Evolutionary conservation across 2,888 invertebrate genomes (phyloP), one percentile per base, ranked within the genome.

Genomic region (Anoplius nigerrimus): DNA sequence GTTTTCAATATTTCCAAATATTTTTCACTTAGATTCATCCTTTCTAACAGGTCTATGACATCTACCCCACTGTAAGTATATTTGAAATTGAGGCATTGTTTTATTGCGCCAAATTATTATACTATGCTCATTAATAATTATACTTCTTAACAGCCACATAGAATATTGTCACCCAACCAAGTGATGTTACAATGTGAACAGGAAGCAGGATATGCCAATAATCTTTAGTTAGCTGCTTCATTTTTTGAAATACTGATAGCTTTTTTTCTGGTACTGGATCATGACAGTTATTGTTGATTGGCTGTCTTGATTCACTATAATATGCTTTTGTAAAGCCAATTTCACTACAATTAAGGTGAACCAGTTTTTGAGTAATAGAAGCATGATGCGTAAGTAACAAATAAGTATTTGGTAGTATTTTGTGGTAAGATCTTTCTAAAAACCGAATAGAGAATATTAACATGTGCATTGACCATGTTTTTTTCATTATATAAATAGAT

Each of bases 181-280:
- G 90, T 1, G 98, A 99, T 11, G 98, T 98, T 18, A 93, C 92
- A 57, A 95, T 85, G 89, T 99, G 99, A 2, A 99, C 98, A 3
- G 97, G 98, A 66, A 99, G 91, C 66, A 98, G 90, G 62, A 99
- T 95, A 89, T 99, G 98, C 96, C 99, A 99, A 90, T 99, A 98
- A 86, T 98, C 95, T 87, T 95, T 95, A 86, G 96, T 96, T 94
- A 98, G 95, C 84, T 94, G 91, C 88, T 97, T 98, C 89, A 98
- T 97, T 84, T 92, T 93, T 80, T 95, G 92, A 84, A 96, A 93
- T 2, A 97, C 86, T 0, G 93, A 91, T 78, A 90, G 84, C 87
- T 95, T 92, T 43, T 78, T 68, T 15, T n/a, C 21, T 0, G 56
- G 21, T 1, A 58, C 45, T 15, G 51, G 13, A 5, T 16, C 16